These are phyloP conservation scores for Gallinago paraguaiae DNA, from an alignment of 2,113 vertebrate species.

Conservation along the genomic window DNA sequence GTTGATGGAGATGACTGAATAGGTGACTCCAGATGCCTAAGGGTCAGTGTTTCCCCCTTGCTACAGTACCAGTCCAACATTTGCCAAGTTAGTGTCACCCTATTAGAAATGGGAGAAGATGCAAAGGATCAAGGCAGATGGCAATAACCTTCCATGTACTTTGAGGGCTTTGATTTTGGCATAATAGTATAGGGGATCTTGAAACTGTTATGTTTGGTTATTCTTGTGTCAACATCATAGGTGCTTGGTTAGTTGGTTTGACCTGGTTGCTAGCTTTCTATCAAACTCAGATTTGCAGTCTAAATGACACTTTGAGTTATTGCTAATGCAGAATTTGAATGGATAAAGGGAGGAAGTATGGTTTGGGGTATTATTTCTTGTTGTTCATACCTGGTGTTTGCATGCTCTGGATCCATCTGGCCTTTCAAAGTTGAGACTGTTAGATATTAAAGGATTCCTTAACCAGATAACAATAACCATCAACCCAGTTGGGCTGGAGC, in stretches of 20 bases:
- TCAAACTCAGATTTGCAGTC: neutral
- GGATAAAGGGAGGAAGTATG: neutral
- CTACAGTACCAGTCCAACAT: neutral
- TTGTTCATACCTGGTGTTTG: neutral
- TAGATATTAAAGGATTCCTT: slow-evolving; percentile 3
- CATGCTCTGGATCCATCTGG: neutral
- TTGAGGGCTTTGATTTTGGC: neutral
- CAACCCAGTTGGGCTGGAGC: neutral
- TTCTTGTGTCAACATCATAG: neutral
- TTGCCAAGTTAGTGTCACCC: neutral
- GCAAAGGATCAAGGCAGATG: neutral
- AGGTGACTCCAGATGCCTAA: neutral
- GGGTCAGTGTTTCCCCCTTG: neutral
- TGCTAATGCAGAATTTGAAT: neutral
- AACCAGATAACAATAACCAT: neutral
- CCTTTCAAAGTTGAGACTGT: neutral
- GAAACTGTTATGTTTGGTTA: neutral
- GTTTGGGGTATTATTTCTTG: neutral
- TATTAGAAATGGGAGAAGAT: neutral
- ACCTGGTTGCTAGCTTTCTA: neutral
- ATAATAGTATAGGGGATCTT: neutral
- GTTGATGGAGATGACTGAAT: neutral
- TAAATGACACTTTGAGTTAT: neutral
- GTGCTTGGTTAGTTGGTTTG: neutral
- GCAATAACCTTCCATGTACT: neutral